Base-by-base conservation (phyloP, 2,113 vertebrate genomes). In the Crotalus tigris region DNA sequence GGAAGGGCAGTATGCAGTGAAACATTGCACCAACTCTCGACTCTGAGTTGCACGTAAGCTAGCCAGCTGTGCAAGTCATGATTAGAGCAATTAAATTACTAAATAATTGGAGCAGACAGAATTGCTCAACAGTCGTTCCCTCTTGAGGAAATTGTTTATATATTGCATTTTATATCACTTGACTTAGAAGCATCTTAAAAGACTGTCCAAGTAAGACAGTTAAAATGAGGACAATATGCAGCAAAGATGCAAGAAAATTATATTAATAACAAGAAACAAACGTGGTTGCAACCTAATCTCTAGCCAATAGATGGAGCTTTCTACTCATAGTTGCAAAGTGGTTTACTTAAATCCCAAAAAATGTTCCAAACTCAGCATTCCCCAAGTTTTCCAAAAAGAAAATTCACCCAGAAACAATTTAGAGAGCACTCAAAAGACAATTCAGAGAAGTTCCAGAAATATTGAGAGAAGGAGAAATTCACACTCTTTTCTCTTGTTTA, bases 261-360 rank as follows among this genome's bases (percentile, higher is more conserved):
- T 15, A 17, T 64, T 5, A 69, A 69, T 33, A 9, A 26, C 8
- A 46, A 85, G 39, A 11, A 59, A 59, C 9, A 26, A 7, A 81
- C 0, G 0, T 81, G 33, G 75, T 11, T 86, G 88, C 29, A 86
- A 51, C 44, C 33, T 51, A 12, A 39, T 39, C n/a, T 33, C 46
- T n/a, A 33, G 23, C 26, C 92, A 54, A 49, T 93, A 90, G 92
- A n/a, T 93, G 92, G 92, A 9, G 19, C 23, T 44, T 17, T 29
- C 46, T 86, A 57, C 51, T 85, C 46, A 54, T 33, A 26, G 7
- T 53, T 86, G 9, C 12, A 81, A 86, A n/a, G 11, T 8, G 15
- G 5, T 85, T 55, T n/a, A 51, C 24, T 51, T 12, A 26, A 53
- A 87, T 29, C 24, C 1, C 0, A 9, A 17, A 5, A 87, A 49